A percentile compares a stretch with the other conserved stretches of the same genome.
Conservation (phyloP, 2,888 invertebrate species). For the Amblyjoppa fuscipennis region DNA sequence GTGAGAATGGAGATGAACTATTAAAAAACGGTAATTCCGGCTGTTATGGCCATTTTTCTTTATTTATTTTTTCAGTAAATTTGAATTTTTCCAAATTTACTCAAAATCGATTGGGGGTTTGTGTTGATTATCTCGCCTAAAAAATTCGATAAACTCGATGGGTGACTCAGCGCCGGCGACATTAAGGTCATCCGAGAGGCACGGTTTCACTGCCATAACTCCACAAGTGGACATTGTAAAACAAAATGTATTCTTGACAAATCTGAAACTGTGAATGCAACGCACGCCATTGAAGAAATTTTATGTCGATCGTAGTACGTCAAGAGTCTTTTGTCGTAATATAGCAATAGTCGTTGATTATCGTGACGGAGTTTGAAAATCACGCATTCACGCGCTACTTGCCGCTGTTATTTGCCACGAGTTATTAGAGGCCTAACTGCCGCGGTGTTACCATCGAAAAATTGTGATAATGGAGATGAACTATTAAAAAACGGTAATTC, state of each 20-base stretch:
- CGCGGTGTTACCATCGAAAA: slow-evolving; percentile 1
- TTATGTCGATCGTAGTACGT: background rate
- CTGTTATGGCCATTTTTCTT: too few relatives aligned
- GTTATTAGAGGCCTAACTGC: slow-evolving; percentile 64
- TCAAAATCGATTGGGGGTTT: too few relatives aligned
- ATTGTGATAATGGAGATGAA: too few relatives aligned
- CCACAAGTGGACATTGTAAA: background rate
- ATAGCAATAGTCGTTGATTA: slow-evolving; percentile 36
- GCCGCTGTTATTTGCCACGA: slow-evolving; percentile 53
- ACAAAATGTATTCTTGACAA: background rate
- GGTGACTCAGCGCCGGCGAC: background rate
- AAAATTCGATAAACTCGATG: too few relatives aligned
- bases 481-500: too few relatives aligned
- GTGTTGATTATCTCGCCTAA: too few relatives aligned
- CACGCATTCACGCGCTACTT: slow-evolving; percentile 69
- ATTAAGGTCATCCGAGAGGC: background rate
- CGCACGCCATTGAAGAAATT: background rate
- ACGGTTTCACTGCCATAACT: background rate
- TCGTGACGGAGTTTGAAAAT: slow-evolving; percentile 59
- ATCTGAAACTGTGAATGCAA: background rate
- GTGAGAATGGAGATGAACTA: too few relatives aligned
- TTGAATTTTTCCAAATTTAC: too few relatives aligned
- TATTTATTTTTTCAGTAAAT: too few relatives aligned
- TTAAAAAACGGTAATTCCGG: too few relatives aligned
- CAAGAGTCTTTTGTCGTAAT: slow-evolving; percentile 1